Conservation (phyloP, 2,113 vertebrate species). For the Balaeniceps rex region DNA sequence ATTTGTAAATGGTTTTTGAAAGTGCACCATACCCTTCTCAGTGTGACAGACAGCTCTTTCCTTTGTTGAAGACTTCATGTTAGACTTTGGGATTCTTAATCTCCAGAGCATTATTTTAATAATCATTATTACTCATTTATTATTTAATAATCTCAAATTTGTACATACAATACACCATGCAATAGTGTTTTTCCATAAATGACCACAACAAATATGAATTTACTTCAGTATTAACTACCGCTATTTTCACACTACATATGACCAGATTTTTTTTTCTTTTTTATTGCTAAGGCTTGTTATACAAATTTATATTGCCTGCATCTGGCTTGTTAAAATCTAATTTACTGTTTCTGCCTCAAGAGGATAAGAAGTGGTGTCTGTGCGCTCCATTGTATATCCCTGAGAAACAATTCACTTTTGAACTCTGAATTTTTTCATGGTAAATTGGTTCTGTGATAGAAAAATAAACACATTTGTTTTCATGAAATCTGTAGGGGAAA, state of each 20-base stretch:
- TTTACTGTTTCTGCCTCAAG: slow-evolving; percentile 58
- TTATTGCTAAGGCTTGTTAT: background rate
- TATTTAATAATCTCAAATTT: background rate
- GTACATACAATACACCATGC: background rate
- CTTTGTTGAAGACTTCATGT: background rate
- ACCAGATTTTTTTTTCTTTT: background rate
- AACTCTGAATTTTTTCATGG: slow-evolving; percentile 42
- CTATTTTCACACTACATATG: background rate
- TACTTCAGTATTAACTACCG: background rate
- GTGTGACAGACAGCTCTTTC: background rate
- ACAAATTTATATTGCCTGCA: slow-evolving; percentile 37
- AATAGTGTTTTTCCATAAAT: background rate
- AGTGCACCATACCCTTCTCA: background rate
- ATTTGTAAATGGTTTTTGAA: background rate
- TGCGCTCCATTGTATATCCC: slow-evolving; percentile 25
- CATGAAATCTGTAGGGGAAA: background rate
- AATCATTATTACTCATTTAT: background rate
- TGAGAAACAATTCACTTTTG: slow-evolving; percentile 52
- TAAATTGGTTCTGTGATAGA: slow-evolving; percentile 43
- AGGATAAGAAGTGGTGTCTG: slow-evolving; percentile 27
- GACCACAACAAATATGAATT: background rate
- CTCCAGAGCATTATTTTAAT: background rate
- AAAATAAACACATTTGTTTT: slow-evolving; percentile 60
- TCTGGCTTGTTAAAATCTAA: slow-evolving; percentile 63
- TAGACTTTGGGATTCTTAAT: background rate